Conservation (phyloP, 1,140 invertebrate genomes). For the Drosophila novamexicana region DNA sequence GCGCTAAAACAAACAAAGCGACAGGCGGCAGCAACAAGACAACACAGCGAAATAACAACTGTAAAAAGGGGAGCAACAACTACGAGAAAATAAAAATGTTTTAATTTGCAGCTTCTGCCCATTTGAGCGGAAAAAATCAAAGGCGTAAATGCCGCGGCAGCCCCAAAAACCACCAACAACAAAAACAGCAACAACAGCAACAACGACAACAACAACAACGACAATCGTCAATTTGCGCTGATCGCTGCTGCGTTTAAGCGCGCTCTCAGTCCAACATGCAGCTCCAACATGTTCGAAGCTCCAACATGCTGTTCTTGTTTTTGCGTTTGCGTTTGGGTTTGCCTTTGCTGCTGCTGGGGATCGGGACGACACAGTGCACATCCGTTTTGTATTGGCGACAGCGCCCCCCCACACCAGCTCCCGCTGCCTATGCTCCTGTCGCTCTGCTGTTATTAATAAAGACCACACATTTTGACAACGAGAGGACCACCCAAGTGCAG, state of each 20-base stretch:
- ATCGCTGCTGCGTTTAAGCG: constrained; percentile 34
- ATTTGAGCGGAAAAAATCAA: constrained; percentile 80
- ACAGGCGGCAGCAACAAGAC: constrained; percentile 29
- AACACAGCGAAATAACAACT: constrained; percentile 48
- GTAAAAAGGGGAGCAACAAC: constrained; percentile 35
- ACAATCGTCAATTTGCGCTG: constrained; percentile 29
- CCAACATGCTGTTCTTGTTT: constrained; percentile 6
- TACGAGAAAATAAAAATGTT: constrained; percentile 63
- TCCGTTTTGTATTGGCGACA: constrained; percentile 81
- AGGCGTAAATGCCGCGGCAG: constrained; percentile 65
- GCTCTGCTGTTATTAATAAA: constrained; percentile 81
- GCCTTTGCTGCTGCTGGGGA: constrained; percentile 12
- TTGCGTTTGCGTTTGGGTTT: not conserved
- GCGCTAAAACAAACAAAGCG: constrained; percentile 55
- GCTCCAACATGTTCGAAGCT: constrained; percentile 63
- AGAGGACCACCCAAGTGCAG: constrained; percentile 83
- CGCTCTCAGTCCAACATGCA: constrained; percentile 32
- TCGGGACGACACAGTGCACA: constrained; percentile 40
- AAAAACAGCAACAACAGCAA: constrained; percentile 12
- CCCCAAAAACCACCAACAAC: constrained; percentile 46
- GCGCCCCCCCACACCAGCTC: constrained; percentile 18
- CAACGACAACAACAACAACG: constrained; percentile 19
- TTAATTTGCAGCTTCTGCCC: constrained; percentile 83
- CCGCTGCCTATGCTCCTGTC: constrained; percentile 33
- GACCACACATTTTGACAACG: constrained; percentile 84